Percentiles rank a stretch among this genome's conserved stretches.
Evolutionary conservation across 2,113 vertebrate genomes (phyloP).

Genomic region (Aegithalos caudatus): DNA sequence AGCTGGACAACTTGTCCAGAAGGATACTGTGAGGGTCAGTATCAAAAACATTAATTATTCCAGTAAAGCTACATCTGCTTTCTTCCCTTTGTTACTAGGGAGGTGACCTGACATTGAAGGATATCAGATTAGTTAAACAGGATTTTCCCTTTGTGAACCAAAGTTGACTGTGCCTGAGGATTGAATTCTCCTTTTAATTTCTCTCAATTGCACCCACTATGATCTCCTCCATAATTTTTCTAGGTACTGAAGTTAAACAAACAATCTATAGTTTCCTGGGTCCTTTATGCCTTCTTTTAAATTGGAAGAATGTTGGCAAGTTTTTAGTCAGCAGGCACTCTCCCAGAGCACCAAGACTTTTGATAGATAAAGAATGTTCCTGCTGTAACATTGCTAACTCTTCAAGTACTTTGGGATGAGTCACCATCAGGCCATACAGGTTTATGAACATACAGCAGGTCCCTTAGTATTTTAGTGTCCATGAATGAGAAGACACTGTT

Average conservation of each 20-base stretch:
- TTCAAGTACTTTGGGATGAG: background rate
- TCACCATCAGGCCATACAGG: background rate
- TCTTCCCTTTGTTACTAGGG: background rate
- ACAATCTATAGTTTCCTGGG: background rate
- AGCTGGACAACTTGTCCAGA: background rate
- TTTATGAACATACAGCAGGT: background rate
- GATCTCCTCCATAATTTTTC: background rate
- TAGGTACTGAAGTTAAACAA: background rate
- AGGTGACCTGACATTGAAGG: background rate
- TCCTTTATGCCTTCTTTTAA: background rate
- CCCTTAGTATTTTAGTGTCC: background rate
- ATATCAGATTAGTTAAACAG: background rate
- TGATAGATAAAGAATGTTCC: background rate
- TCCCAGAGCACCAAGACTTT: background rate
- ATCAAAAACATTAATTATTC: background rate
- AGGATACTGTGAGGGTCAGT: background rate
- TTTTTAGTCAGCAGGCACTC: background rate
- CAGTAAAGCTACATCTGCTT: background rate
- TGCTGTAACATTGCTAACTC: background rate
- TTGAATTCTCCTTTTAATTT: background rate
- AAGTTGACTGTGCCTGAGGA: background rate
- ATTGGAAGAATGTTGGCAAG: background rate
- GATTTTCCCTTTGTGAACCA: background rate
- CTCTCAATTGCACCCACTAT: background rate
- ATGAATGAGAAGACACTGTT: background rate